These are phyloP conservation scores for Symphodus melops DNA, from an alignment of 2,113 vertebrate genomes.

Conservation along the genomic window DNA sequence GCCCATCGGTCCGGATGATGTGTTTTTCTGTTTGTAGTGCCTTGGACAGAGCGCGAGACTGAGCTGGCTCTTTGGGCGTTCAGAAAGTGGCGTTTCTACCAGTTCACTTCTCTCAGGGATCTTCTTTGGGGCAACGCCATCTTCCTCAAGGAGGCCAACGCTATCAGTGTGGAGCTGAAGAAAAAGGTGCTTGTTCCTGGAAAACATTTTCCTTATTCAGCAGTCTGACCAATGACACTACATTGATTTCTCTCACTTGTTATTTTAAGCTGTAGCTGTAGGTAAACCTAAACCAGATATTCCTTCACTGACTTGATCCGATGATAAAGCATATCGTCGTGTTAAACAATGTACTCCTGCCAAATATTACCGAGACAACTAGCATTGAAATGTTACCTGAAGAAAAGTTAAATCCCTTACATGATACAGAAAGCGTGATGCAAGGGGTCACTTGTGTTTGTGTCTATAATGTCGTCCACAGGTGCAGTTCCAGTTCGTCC, in stretches of 20 bases:
- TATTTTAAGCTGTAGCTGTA: not conserved
- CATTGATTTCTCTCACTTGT: not conserved
- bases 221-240: not conserved
- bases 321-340: no score
- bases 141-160: slow-evolving; percentile 98
- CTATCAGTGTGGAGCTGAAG: slow-evolving; percentile 97
- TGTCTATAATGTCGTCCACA: slow-evolving; percentile 51
- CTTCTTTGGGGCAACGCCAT: slow-evolving; percentile 97
- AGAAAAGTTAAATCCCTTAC: no score
- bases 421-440: not conserved
- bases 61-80: slow-evolving; percentile 97
- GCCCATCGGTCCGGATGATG: not conserved
- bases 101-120: slow-evolving; percentile 97
- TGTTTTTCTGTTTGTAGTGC: slow-evolving; percentile 80
- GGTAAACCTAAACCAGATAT: not conserved
- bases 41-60: slow-evolving; percentile 91
- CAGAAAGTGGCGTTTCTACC: slow-evolving; percentile 98
- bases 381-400: not conserved
- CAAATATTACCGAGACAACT: no score
- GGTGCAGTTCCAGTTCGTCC: slow-evolving; percentile 99
- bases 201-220: not conserved
- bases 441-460: not conserved
- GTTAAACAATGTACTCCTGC: no score
- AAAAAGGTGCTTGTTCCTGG: slow-evolving; percentile 87
- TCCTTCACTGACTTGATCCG: not conserved